Conservation (phyloP, 2,113 vertebrate genomes). For the Chrysochloris asiatica region DNA sequence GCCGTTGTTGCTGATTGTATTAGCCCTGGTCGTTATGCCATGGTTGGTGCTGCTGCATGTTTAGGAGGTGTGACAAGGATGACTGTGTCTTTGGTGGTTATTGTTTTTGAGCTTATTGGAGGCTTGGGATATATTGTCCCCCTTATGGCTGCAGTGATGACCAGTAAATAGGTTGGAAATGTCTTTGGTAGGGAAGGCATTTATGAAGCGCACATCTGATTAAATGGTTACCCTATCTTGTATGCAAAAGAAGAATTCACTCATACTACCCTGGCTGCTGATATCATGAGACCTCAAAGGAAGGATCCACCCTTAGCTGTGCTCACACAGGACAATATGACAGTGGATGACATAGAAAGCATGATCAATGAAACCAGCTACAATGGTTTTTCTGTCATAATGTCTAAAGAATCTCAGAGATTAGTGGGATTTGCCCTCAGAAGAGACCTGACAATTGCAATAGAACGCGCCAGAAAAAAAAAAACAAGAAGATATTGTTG, state of each 20-base stretch:
- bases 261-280: conserved; percentile 96
- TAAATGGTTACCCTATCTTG: conserved; percentile 98
- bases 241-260: conserved; percentile 99
- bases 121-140: conserved; percentile 99
- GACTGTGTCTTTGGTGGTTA: conserved; percentile 98
- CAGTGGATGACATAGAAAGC: conserved; percentile 95
- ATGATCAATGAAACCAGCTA: conserved; percentile 96
- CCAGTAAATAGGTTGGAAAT: conserved; percentile 99
- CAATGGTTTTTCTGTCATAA: conserved; percentile 98
- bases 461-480: conserved; percentile 98
- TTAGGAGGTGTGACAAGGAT: conserved; percentile 98
- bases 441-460: conserved; percentile 98
- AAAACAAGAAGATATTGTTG: conserved; percentile 97
- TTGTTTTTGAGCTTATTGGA: conserved; percentile 98
- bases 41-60: conserved; percentile 98
- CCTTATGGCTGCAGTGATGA: conserved; percentile 99
- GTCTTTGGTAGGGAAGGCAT: conserved; percentile 98
- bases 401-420: conserved; percentile 98
- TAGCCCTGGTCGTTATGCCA: conserved; percentile 98
- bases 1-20: conserved; percentile 98
- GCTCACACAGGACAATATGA: conserved; percentile 98
- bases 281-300: conserved; percentile 96
- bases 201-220: conserved; percentile 97
- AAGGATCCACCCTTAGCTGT: conserved; percentile 94
- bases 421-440: conserved; percentile 97